A percentile compares a stretch with the other conserved stretches of the same genome.
Evolutionary conservation across 1,140 invertebrate species (phyloP).

Genomic region (Magallana ariakensis): DNA sequence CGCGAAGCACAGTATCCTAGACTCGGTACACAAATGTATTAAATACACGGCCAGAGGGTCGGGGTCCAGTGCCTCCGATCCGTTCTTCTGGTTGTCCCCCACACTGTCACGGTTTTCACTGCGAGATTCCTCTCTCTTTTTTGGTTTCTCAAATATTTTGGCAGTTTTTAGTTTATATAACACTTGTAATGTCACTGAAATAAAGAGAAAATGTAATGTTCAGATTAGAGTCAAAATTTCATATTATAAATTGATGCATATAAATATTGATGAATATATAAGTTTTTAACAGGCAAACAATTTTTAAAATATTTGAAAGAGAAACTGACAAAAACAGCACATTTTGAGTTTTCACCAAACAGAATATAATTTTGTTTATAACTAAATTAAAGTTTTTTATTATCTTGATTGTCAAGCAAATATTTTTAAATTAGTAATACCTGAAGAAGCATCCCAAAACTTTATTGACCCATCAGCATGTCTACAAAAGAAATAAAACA

Average conservation of each 20-base stretch:
- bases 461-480: conserved; percentile 98
- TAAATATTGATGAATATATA: too few species aligned
- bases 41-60: conserved; percentile 96
- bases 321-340: too few species aligned
- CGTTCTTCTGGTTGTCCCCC: conserved; percentile 62
- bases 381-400: too few species aligned
- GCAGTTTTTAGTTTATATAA: conserved; percentile 99
- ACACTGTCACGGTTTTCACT: conserved; percentile 33
- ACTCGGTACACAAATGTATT: conserved; percentile 95
- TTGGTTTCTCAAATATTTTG: conserved; percentile 90
- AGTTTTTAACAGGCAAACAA: too few species aligned
- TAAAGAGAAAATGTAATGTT: conserved; percentile 70
- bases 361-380: too few species aligned
- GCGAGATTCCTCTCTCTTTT: conserved; percentile 64
- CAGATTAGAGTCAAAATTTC: neutral
- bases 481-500: conserved; percentile 79
- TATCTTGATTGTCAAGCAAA: too few species aligned
- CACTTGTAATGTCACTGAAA: conserved; percentile 89
- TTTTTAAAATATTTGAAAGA: too few species aligned
- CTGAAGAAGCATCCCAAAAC: conserved; percentile 97
- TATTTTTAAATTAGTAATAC: conserved; percentile 61
- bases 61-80: conserved; percentile 82
- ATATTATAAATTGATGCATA: too few species aligned
- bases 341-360: too few species aligned
- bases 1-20: conserved; percentile 92